These are phyloP conservation scores for Pogonophryne albipinna DNA, from an alignment of 2,797 vertebrate genomes.

Conservation along the genomic window DNA sequence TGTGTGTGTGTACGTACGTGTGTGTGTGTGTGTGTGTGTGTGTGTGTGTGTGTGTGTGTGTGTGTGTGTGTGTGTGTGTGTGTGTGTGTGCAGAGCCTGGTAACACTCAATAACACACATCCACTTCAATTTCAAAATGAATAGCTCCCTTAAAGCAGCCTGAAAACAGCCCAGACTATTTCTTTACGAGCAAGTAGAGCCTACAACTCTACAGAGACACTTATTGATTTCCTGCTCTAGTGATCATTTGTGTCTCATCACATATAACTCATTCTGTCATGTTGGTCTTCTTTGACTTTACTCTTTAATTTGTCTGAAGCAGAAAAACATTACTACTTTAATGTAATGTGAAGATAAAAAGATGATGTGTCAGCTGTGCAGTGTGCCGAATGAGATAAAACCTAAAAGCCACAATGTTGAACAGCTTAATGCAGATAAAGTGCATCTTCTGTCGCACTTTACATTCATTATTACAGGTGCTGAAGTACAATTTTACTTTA, in stretches of 20 bases:
- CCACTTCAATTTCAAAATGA: constrained; percentile 25
- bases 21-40: constrained; percentile 36
- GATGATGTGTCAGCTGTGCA: not conserved
- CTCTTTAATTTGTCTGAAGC: not conserved
- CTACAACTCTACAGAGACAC: not conserved
- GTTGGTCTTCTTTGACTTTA: constrained; percentile 1
- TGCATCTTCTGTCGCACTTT: not conserved
- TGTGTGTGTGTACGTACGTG: constrained; percentile 8
- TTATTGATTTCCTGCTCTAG: constrained; percentile 17
- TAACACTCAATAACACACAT: constrained; percentile 29
- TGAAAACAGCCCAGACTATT: not conserved
- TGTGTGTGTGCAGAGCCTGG: not conserved
- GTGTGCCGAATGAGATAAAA: not conserved
- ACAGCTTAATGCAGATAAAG: not conserved
- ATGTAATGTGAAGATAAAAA: not conserved
- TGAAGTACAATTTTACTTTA: not conserved
- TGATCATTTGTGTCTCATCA: not conserved
- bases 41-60: no score
- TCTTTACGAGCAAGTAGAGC: not conserved
- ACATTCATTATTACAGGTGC: not conserved
- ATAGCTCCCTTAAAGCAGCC: not conserved
- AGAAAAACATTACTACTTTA: not conserved
- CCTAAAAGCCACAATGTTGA: not conserved
- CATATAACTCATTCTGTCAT: not conserved
- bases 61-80: not conserved